These are phyloP conservation scores for Eumacrocentrus americanus DNA, from an alignment of 2,888 invertebrate species.

Conservation along the genomic window DNA sequence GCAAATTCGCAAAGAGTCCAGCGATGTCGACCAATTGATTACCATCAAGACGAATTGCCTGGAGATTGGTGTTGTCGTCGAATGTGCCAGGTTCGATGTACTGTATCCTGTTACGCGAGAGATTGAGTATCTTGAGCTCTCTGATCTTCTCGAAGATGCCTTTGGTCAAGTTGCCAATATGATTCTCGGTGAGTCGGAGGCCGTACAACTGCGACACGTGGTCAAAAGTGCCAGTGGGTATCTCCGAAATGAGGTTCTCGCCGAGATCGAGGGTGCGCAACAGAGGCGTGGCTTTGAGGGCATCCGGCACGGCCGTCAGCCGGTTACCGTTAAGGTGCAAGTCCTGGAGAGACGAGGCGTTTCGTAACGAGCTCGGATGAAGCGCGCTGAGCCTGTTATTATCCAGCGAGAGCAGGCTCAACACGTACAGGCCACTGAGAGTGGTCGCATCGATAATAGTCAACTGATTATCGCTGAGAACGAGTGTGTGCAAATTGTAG, in stretches of 20 bases:
- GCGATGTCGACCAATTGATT: slow-evolving; percentile 81
- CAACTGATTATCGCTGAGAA: slow-evolving; percentile 81
- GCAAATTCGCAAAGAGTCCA: slow-evolving; percentile 79
- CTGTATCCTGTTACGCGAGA: slow-evolving; percentile 83
- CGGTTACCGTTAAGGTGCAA: slow-evolving; percentile 84
- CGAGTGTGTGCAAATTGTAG: slow-evolving; percentile 79
- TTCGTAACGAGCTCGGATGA: slow-evolving; percentile 76
- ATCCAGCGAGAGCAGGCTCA: slow-evolving; percentile 79
- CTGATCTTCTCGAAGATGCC: slow-evolving; percentile 81
- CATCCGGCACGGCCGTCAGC: slow-evolving; percentile 76
- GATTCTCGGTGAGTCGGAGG: slow-evolving; percentile 83
- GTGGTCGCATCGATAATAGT: slow-evolving; percentile 77
- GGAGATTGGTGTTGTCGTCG: slow-evolving; percentile 77
- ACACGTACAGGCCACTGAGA: slow-evolving; percentile 76
- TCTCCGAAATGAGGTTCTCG: slow-evolving; percentile 80
- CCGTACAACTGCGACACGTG: slow-evolving; percentile 82
- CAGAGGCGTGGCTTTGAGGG: slow-evolving; percentile 75
- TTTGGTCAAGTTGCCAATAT: slow-evolving; percentile 78
- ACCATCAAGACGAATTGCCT: slow-evolving; percentile 81
- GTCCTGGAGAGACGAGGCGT: slow-evolving; percentile 81
- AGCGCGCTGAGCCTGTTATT: slow-evolving; percentile 79
- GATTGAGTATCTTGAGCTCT: slow-evolving; percentile 79
- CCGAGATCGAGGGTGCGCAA: slow-evolving; percentile 83
- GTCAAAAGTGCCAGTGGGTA: slow-evolving; percentile 81
- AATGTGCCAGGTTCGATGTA: slow-evolving; percentile 79